Conservation (phyloP, 2,113 vertebrate genomes). For the Dromas ardeola region DNA sequence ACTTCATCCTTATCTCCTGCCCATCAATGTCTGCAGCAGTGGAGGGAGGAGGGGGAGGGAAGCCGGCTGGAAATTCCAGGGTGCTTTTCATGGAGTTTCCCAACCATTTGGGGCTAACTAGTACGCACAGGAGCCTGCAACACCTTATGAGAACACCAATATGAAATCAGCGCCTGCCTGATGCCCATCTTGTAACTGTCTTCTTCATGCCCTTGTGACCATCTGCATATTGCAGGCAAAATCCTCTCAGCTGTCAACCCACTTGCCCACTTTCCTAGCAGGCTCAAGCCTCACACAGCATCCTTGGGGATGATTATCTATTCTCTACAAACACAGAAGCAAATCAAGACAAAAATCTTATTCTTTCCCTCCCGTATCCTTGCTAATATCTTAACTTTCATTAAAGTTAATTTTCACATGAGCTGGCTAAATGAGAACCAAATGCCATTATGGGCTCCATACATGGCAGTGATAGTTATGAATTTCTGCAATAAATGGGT, state of each 20-base stretch:
- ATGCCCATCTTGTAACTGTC: fast-evolving
- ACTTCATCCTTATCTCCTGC: not conserved
- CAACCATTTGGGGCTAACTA: not conserved
- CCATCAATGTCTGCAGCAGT: not conserved
- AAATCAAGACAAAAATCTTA: not conserved
- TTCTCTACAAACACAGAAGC: not conserved
- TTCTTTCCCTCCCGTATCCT: not conserved
- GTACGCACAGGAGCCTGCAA: not conserved
- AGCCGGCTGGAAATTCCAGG: not conserved
- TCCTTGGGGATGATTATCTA: not conserved
- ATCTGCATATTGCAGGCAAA: not conserved
- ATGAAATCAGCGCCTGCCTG: not conserved
- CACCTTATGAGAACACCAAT: not conserved
- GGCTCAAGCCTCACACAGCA: not conserved
- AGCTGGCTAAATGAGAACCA: not conserved
- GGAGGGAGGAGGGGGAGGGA: not conserved
- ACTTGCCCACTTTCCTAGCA: not conserved
- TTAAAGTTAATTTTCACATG: not conserved
- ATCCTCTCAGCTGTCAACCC: not conserved
- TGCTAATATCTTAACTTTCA: not conserved
- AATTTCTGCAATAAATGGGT: not conserved
- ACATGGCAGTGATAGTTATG: not conserved
- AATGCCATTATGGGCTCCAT: not conserved
- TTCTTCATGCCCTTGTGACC: not conserved
- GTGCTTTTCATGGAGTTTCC: slow-evolving; percentile 12